phyloP scores from a whole-genome alignment of 2,113 vertebrate genomes.

The Tachysurus fulvidraco region DNA sequence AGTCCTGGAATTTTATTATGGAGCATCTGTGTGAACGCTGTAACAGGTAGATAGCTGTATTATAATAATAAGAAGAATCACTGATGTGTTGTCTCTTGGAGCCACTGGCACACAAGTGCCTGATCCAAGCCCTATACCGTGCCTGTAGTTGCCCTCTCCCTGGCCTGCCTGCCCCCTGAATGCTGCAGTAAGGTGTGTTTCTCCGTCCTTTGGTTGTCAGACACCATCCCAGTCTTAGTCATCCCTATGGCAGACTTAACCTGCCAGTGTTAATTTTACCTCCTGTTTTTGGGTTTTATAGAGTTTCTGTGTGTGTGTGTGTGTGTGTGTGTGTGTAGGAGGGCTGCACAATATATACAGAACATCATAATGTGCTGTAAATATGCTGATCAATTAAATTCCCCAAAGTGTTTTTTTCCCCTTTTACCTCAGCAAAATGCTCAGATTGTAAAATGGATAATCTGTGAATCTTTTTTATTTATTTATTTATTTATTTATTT shows the following conservation, averaged over 20 bases:
- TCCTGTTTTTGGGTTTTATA: neutral
- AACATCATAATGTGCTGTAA: neutral
- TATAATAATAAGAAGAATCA: neutral
- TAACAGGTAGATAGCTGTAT: neutral
- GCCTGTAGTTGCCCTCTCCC: slow-evolving; percentile 4
- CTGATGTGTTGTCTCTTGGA: neutral
- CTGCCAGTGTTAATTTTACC: slow-evolving; percentile 29
- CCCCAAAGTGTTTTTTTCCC: neutral
- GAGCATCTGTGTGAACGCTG: too few relatives aligned
- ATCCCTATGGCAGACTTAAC: neutral
- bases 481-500: too few relatives aligned
- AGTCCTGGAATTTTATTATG: too few relatives aligned
- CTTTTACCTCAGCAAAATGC: neutral
- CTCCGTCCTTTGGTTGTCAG: neutral
- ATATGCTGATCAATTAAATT: neutral
- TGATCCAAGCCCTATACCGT: slow-evolving; percentile 50
- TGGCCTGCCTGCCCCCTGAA: slow-evolving; percentile 13
- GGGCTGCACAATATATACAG: slow-evolving; percentile 20
- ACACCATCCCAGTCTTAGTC: neutral
- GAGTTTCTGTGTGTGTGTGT: neutral
- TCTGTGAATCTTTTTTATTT: too few relatives aligned
- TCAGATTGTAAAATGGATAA: too few relatives aligned
- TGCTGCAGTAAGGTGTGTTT: slow-evolving; percentile 34
- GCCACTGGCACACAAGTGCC: slow-evolving; percentile 34
- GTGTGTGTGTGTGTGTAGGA: neutral